phyloP scores from a whole-genome alignment of 2,797 vertebrate genomes.

The Sparus aurata region DNA sequence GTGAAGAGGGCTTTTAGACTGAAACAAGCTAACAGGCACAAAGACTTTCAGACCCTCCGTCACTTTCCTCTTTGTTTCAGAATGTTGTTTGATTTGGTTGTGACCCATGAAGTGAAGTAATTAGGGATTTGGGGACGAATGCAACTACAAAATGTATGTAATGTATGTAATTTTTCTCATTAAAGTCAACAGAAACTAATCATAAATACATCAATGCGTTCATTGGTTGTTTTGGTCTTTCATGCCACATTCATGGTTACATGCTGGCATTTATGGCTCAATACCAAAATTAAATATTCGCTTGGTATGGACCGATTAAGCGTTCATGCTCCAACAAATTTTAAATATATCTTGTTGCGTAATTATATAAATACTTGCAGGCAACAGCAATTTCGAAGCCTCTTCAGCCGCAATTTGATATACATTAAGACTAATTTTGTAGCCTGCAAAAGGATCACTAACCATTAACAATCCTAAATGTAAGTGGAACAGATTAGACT shows the following conservation, averaged over 20 bases:
- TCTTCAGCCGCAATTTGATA: background rate
- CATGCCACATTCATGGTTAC: background rate
- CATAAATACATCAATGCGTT: background rate
- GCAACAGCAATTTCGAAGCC: background rate
- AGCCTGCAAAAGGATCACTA: background rate
- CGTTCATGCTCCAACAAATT: background rate
- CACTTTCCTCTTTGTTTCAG: constrained; percentile 6
- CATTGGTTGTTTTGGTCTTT: background rate
- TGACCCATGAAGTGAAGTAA: background rate
- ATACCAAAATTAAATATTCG: background rate
- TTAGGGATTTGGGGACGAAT: background rate
- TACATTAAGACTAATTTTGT: background rate
- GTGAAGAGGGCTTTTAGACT: constrained; percentile 23
- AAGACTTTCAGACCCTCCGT: background rate
- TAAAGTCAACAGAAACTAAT: background rate
- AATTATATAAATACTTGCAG: background rate
- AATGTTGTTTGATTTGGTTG: background rate
- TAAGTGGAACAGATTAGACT: constrained; percentile 1
- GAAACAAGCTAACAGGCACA: background rate
- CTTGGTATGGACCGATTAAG: background rate
- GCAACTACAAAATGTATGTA: background rate
- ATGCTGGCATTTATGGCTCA: constrained; percentile 1
- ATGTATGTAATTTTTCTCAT: background rate
- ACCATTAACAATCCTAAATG: background rate
- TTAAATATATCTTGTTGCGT: background rate